phyloP scores from a whole-genome alignment of 2,888 invertebrate species.

The Eurois occulta region DNA sequence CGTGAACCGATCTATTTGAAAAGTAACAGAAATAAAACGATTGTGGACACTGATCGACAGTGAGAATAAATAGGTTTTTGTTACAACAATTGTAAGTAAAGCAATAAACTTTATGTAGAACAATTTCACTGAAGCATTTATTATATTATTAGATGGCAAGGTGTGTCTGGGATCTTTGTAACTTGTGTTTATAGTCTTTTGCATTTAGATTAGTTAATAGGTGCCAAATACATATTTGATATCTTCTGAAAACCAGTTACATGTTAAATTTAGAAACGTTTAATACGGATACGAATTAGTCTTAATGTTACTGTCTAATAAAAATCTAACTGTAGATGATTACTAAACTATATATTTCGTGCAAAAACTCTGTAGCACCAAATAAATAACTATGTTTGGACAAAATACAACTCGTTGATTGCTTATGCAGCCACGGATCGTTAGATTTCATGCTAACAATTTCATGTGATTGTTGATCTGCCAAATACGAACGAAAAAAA shows the following conservation, averaged over 20 bases:
- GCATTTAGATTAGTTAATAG: constrained; percentile 15
- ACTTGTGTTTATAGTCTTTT: not conserved
- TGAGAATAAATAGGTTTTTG: constrained; percentile 70
- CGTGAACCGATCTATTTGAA: constrained; percentile 79
- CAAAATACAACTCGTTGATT: constrained; percentile 49
- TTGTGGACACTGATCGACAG: constrained; percentile 63
- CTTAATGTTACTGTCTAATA: not conserved
- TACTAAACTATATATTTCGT: constrained; percentile 29
- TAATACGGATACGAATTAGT: constrained; percentile 11
- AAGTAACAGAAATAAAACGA: constrained; percentile 73
- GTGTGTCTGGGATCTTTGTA: constrained; percentile 7
- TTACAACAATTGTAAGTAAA: constrained; percentile 65
- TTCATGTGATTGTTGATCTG: constrained; percentile 57
- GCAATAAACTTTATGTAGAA: constrained; percentile 66
- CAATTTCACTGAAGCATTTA: constrained; percentile 62
- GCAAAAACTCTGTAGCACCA: constrained; percentile 36
- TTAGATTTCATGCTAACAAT: constrained; percentile 54
- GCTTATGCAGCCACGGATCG: constrained; percentile 55
- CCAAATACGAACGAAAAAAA: constrained; percentile 59
- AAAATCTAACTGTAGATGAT: constrained; percentile 22
- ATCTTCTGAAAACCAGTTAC: not conserved
- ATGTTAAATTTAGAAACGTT: constrained; percentile 21
- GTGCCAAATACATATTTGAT: not conserved
- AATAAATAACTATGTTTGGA: constrained; percentile 44
- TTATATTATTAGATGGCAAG: constrained; percentile 25